Evolutionary conservation across 2,797 vertebrate species (phyloP).

Genomic region (Peromyscus eremicus): DNA sequence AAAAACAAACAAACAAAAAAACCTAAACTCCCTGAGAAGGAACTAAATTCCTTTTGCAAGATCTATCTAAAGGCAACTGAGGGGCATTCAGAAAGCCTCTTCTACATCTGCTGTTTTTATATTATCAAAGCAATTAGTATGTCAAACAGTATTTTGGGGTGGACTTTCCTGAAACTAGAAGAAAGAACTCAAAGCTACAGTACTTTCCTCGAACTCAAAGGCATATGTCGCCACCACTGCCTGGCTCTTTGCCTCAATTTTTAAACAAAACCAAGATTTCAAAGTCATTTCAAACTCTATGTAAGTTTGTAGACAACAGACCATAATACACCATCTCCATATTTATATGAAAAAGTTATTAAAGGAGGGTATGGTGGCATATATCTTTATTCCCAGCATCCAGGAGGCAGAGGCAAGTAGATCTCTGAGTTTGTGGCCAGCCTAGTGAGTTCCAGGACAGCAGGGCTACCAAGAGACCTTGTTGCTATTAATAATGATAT

Average conservation of each 20-base stretch:
- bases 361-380: no score
- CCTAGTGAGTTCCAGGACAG: background rate
- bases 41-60: background rate
- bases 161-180: background rate
- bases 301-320: background rate
- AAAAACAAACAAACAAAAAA: no score
- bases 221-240: no score
- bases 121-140: background rate
- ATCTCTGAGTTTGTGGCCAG: background rate
- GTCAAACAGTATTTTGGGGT: background rate
- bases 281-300: conserved; percentile 10
- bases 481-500: background rate
- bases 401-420: background rate
- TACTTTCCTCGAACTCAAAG: background rate
- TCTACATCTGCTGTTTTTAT: background rate
- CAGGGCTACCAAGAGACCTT: background rate
- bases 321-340: background rate
- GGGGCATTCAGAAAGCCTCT: background rate
- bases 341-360: background rate
- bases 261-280: conserved; percentile 26
- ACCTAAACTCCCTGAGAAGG: background rate
- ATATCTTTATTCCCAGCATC: background rate
- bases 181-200: background rate
- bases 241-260: background rate
- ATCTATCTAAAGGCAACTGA: background rate